Conservation (phyloP, 2,797 vertebrate genomes). For the Kryptolebias ocellatus region DNA sequence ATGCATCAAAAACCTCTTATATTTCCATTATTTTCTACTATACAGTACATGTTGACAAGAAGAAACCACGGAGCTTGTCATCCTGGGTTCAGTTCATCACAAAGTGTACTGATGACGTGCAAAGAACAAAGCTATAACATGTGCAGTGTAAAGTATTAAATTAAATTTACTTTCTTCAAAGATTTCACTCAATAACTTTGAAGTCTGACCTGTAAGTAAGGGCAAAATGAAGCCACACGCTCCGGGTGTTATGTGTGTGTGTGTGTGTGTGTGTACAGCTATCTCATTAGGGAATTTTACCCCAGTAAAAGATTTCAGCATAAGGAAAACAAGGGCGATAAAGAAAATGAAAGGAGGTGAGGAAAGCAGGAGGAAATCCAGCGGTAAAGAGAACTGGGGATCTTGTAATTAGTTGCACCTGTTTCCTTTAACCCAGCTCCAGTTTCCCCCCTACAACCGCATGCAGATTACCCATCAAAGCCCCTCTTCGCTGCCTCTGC, state of each 20-base stretch:
- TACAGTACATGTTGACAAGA: constrained; percentile 13
- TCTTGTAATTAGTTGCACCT: constrained; percentile 88
- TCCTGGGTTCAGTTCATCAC: constrained; percentile 35
- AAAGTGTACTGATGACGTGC: constrained; percentile 46
- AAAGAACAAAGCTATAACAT: constrained; percentile 59
- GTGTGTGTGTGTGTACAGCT: constrained; percentile 15
- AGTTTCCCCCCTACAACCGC: constrained; percentile 84
- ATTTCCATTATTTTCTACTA: constrained; percentile 40
- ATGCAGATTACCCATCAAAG: constrained; percentile 88
- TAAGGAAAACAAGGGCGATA: constrained; percentile 62
- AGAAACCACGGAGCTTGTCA: constrained; percentile 27
- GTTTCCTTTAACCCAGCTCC: constrained; percentile 86
- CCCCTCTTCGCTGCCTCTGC: constrained; percentile 68
- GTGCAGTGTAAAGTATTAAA: constrained; percentile 50
- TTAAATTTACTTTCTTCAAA: constrained; percentile 58
- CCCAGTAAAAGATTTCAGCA: constrained; percentile 57
- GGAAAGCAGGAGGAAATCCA: constrained; percentile 70
- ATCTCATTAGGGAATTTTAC: constrained; percentile 62
- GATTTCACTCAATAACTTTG: constrained; percentile 70
- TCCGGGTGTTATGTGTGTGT: constrained; percentile 48
- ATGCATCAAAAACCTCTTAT: constrained; percentile 35
- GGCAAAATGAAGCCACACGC: constrained; percentile 39
- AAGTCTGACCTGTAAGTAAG: constrained; percentile 66
- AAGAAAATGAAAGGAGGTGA: constrained; percentile 59
- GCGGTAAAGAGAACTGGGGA: constrained; percentile 71